Evolutionary conservation across 2,888 invertebrate species (phyloP).

Genomic region (Lasioglossum lativentre): DNA sequence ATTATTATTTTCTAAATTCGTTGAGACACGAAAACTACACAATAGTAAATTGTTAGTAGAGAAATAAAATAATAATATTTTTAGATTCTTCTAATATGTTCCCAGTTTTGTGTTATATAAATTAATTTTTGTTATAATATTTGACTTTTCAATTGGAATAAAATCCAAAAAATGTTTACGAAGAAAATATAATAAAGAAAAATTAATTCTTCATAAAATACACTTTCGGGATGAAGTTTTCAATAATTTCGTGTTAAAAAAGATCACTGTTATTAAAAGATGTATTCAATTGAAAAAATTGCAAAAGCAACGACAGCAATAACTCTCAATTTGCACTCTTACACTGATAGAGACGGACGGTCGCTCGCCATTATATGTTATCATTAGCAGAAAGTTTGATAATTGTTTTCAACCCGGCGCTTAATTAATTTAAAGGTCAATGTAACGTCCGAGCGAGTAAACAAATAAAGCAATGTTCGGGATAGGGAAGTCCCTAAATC

Average conservation of each 20-base stretch:
- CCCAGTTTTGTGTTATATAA: too few relatives aligned
- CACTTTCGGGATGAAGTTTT: neutral
- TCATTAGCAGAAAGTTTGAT: neutral
- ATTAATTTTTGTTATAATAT: too few relatives aligned
- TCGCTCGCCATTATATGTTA: neutral
- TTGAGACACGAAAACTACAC: too few relatives aligned
- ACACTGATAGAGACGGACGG: neutral
- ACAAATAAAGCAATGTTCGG: conserved; percentile 19
- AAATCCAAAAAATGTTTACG: too few relatives aligned
- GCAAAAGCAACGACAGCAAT: neutral
- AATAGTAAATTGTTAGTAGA: too few relatives aligned
- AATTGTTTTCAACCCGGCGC: neutral
- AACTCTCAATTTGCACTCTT: neutral
- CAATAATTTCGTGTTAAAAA: neutral
- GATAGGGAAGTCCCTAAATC: conserved; percentile 21
- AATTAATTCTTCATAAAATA: neutral
- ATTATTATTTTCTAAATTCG: too few relatives aligned
- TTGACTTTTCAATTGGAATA: too few relatives aligned
- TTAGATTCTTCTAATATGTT: too few relatives aligned
- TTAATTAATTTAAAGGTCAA: conserved; percentile 7
- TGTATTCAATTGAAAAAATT: neutral
- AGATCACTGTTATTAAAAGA: neutral
- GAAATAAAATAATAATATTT: too few relatives aligned
- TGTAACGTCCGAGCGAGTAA: neutral
- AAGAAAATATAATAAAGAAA: too few relatives aligned